Base-by-base conservation (phyloP, 2,797 vertebrate species). In the Hyperoplus immaculatus region DNA sequence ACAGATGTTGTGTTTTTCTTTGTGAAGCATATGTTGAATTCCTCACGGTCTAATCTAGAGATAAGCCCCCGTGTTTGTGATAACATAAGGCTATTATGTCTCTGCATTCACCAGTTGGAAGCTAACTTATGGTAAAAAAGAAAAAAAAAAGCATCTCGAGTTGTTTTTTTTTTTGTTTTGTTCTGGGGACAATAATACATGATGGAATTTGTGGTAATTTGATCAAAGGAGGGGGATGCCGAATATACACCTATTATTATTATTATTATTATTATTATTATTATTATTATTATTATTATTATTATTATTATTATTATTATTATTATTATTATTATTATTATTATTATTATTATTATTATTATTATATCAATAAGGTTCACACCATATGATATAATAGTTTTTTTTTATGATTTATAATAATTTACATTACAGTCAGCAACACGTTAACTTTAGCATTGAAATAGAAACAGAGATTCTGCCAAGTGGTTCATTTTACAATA, bases 11-110 rank as follows among this genome's bases (percentile, higher is more conserved):
- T 73, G 49, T 61, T 81, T 62, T 55, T 42, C 36, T 41, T 54
- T 61, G 47, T 80, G 62, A 62, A 69, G 72, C 59, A 66, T 69
- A 36, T 50, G 38, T 76, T 60, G 42, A 74, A 61, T 86, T 75
- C 67, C 49, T 56, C 29, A 0, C 18, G 39, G 70, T 63, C 15
- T 75, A 56, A 69, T 78, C 65, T 58, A 0, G 53, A 39, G 46
- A 59, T 45, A 29, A 56, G 46, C 21, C 9, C 15, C 57, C 68
- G n/a, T 72, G 50, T 65, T 58, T 61, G 45, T 53, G 51, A 74
- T 77, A 66, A 78, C 59, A 39, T 45, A 11, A 50, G 16, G 41
- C 15, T 76, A 3, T 77, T 80, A 47, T 76, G 13, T 77, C 38
- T 64, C 53, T 56, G 13, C 8, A 47, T 75, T 58, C 4, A 3